Evolutionary conservation across 2,797 vertebrate genomes (phyloP).

Genomic region (Potorous gilbertii): DNA sequence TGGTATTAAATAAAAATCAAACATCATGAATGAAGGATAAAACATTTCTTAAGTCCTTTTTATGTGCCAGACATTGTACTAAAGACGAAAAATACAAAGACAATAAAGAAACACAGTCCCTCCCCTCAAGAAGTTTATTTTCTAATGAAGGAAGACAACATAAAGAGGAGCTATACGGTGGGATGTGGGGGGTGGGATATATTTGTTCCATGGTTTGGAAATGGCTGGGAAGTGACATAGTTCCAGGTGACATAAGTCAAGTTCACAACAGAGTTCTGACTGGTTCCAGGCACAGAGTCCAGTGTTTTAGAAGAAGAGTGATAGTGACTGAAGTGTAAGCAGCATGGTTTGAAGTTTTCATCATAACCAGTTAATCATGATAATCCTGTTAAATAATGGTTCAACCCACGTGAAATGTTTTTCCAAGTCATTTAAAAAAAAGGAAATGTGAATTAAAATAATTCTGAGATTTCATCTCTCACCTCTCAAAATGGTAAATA

Average conservation of each 20-base stretch:
- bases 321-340: not conserved
- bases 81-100: not conserved
- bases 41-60: not conserved
- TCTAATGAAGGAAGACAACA: not conserved
- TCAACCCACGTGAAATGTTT: not conserved
- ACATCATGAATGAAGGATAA: not conserved
- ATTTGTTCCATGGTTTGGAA: not conserved
- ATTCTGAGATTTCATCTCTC: not conserved
- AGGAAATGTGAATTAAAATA: not conserved
- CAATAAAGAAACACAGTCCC: not conserved
- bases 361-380: not conserved
- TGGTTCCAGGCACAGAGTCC: not conserved
- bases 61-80: not conserved
- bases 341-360: not conserved
- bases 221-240: not conserved
- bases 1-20: conserved; percentile 56
- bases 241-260: not conserved
- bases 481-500: not conserved
- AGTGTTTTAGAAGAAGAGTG: not conserved
- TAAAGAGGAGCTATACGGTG: not conserved
- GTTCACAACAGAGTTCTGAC: not conserved
- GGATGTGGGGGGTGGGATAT: not conserved
- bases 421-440: not conserved
- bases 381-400: not conserved
- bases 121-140: not conserved